These are phyloP conservation scores for Candidula unifasciata DNA, from an alignment of 2,888 invertebrate genomes.

Conservation along the genomic window DNA sequence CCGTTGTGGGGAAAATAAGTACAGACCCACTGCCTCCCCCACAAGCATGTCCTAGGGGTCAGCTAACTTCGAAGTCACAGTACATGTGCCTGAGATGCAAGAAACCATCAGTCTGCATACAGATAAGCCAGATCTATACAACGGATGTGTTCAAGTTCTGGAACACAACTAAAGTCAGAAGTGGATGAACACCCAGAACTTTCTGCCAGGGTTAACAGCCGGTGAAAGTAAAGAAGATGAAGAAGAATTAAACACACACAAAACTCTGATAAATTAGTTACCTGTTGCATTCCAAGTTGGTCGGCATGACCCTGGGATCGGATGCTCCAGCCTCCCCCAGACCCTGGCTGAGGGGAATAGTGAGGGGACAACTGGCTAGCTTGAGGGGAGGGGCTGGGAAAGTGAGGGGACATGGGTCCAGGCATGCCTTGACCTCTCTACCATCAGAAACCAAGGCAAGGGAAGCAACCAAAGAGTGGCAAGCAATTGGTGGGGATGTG, in stretches of 20 bases:
- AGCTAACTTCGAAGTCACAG: too few species aligned
- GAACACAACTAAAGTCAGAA: too few species aligned
- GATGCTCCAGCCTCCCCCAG: conserved; percentile 46
- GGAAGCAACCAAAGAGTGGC: conserved; percentile 18
- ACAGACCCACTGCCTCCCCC: too few species aligned
- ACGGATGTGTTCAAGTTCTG: too few species aligned
- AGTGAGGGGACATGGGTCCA: conserved; percentile 73
- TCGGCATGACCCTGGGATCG: conserved; percentile 36
- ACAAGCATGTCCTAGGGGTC: too few species aligned
- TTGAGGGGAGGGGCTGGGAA: conserved; percentile 60
- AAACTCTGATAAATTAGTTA: conserved; percentile 16
- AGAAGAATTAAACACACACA: too few species aligned
- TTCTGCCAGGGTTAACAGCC: too few species aligned
- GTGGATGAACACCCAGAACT: not conserved
- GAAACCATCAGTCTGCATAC: too few species aligned
- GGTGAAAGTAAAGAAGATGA: too few species aligned
- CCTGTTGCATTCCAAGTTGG: conserved; percentile 44
- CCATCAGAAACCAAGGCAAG: conserved; percentile 23
- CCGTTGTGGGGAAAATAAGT: too few species aligned
- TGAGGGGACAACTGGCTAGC: conserved; percentile 69
- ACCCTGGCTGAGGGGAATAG: conserved; percentile 52
- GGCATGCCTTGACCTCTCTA: conserved; percentile 73
- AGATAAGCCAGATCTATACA: too few species aligned
- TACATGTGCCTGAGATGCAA: too few species aligned
- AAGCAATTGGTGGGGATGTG: not conserved